Evolutionary conservation across 2,113 vertebrate species (phyloP).

Genomic region (Cettia cetti): DNA sequence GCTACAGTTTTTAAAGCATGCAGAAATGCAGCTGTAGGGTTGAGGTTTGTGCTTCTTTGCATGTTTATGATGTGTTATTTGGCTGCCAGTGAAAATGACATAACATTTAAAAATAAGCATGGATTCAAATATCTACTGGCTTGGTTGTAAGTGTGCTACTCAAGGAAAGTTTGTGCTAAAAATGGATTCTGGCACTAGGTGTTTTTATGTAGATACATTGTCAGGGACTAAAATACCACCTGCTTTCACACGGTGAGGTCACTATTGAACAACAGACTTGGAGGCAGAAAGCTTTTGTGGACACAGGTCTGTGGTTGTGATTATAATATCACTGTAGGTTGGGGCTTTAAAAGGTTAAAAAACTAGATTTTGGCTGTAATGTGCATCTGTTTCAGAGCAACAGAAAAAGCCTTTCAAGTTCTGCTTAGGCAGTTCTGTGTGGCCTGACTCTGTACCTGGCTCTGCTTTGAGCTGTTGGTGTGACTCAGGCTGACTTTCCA

Average conservation of each 20-base stretch:
- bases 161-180: background rate
- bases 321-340: background rate
- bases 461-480: background rate
- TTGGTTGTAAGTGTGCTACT: background rate
- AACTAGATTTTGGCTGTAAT: rapidly evolving
- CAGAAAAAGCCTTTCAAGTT: background rate
- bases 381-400: background rate
- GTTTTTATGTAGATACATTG: background rate
- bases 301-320: background rate
- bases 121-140: background rate
- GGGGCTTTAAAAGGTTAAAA: background rate
- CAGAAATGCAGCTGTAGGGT: background rate
- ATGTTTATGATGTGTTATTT: background rate
- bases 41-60: background rate
- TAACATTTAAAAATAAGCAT: background rate
- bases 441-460: background rate
- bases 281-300: background rate
- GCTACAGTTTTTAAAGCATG: background rate
- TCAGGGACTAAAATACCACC: background rate
- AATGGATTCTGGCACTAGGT: background rate
- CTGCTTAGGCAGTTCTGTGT: background rate
- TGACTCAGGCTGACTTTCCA: background rate
- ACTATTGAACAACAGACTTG: background rate
- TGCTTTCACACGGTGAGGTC: background rate
- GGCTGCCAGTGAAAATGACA: background rate